Evolutionary conservation across 1,140 invertebrate genomes (phyloP).

Genomic region (Harlomillsia oculata): DNA sequence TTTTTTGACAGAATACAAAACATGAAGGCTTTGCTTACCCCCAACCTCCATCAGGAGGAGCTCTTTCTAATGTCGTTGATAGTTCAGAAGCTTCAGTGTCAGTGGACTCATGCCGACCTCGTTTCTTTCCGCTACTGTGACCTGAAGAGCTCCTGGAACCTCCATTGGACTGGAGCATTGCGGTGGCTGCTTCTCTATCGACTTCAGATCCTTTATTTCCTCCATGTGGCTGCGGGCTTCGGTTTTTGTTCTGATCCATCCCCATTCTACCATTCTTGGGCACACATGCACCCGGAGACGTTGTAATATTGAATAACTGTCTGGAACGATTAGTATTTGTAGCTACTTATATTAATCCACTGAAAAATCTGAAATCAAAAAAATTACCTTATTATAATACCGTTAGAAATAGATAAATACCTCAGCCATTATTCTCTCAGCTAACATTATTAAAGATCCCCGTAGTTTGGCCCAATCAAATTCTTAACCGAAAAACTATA

Average conservation of each 20-base stretch:
- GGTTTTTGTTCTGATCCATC: conserved; percentile 20
- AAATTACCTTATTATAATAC: too few species aligned
- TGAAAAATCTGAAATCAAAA: too few species aligned
- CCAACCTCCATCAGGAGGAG: conserved; percentile 63
- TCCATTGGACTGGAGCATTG: conserved; percentile 5
- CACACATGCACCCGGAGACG: too few species aligned
- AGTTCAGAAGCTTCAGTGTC: conserved; percentile 32
- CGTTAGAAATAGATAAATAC: too few species aligned
- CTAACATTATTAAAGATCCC: too few species aligned
- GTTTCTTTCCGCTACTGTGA: conserved; percentile 1
- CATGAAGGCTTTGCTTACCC: conserved; percentile 48
- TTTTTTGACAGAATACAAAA: background rate
- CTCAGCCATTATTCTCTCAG: too few species aligned
- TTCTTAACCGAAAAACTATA: too few species aligned
- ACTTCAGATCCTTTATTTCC: background rate
- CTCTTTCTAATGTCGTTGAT: conserved; percentile 23
- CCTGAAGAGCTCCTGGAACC: background rate
- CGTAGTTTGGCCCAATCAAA: too few species aligned
- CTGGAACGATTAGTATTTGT: too few species aligned
- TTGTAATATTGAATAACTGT: too few species aligned
- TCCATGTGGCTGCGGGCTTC: background rate
- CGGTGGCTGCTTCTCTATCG: conserved; percentile 3
- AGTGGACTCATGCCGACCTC: conserved; percentile 27
- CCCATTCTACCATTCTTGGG: conserved; percentile 26
- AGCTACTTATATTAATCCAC: too few species aligned